Percentiles rank a stretch among this genome's conserved stretches.
phyloP scores from a whole-genome alignment of 2,888 invertebrate genomes.

The Achlya flavicornis region DNA sequence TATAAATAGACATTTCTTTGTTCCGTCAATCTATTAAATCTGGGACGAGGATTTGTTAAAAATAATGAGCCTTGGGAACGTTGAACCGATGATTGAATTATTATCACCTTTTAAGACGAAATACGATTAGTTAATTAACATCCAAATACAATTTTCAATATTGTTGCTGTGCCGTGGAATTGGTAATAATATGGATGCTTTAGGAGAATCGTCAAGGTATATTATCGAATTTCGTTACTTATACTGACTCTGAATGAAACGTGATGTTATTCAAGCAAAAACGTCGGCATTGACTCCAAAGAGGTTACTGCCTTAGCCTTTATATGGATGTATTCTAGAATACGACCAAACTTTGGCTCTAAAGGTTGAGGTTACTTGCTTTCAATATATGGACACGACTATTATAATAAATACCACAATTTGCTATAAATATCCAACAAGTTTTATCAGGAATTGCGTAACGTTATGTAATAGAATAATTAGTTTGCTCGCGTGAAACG shows the following conservation, averaged over 20 bases:
- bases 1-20: neutral
- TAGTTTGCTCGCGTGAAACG: neutral
- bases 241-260: slow-evolving; percentile 39
- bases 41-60: slow-evolving; percentile 19
- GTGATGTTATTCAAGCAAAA: slow-evolving; percentile 41
- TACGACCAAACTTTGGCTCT: neutral
- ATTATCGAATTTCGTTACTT: slow-evolving; percentile 46
- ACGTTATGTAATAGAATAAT: slow-evolving; percentile 1
- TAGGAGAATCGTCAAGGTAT: slow-evolving; percentile 57
- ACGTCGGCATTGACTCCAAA: slow-evolving; percentile 29
- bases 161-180: slow-evolving; percentile 56
- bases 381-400: no score
- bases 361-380: neutral
- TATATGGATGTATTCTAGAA: neutral
- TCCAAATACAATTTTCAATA: slow-evolving; percentile 45
- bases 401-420: no score
- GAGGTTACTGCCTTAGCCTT: slow-evolving; percentile 15
- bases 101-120: slow-evolving; percentile 34
- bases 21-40: neutral
- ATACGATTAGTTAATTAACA: slow-evolving; percentile 48
- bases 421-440: neutral
- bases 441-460: neutral
- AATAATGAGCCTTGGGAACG: slow-evolving; percentile 27
- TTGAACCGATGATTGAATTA: slow-evolving; percentile 39
- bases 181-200: slow-evolving; percentile 58